phyloP scores from a whole-genome alignment of 1,140 invertebrate species.

The Temnothorax nylanderi region DNA sequence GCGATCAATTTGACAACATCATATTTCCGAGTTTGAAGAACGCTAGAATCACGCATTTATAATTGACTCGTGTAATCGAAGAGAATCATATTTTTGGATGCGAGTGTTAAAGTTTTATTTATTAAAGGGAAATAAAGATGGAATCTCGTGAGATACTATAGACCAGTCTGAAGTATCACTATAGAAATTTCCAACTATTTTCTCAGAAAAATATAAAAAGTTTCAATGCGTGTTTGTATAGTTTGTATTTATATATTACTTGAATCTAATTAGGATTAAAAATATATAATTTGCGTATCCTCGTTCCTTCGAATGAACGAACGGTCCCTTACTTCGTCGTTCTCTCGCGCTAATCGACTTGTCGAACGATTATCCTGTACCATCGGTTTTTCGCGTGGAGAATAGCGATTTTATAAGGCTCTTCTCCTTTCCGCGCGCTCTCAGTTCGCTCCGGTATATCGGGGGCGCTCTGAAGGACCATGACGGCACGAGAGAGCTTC shows the following conservation, averaged over 20 bases:
- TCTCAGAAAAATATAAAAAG: background rate
- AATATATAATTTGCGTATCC: background rate
- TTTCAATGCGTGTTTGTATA: background rate
- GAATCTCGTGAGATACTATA: background rate
- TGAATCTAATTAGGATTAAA: background rate
- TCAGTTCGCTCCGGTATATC: constrained; percentile 37
- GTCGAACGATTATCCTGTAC: constrained; percentile 54
- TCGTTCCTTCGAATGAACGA: background rate
- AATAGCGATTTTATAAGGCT: constrained; percentile 52
- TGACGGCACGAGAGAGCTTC: constrained; percentile 49
- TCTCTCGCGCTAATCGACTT: constrained; percentile 49
- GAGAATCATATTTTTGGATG: background rate
- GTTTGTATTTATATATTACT: background rate
- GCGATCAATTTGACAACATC: background rate
- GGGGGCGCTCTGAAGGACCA: constrained; percentile 24
- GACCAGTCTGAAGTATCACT: background rate
- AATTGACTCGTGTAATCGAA: background rate
- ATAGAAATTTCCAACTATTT: background rate
- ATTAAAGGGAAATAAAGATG: background rate
- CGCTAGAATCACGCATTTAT: background rate
- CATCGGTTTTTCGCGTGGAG: constrained; percentile 51
- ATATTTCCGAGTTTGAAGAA: background rate
- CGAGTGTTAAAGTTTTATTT: background rate
- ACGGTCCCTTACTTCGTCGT: background rate
- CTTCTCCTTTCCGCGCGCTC: constrained; percentile 15